Evolutionary conservation across 2,888 invertebrate genomes (phyloP).

Genomic region (Abscondita cerata): DNA sequence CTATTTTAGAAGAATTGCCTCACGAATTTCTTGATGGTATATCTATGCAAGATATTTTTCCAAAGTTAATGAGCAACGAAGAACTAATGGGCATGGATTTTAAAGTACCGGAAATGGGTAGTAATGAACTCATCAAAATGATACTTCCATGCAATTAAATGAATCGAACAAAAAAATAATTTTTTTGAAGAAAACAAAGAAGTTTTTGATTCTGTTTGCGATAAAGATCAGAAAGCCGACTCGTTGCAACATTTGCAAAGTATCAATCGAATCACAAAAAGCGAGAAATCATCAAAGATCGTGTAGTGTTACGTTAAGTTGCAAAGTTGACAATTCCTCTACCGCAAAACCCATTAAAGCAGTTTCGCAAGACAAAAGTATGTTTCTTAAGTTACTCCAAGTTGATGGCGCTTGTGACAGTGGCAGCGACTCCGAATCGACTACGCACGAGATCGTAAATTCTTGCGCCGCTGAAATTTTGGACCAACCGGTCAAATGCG

Average conservation of each 20-base stretch:
- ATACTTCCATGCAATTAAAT: slow-evolving; percentile 13
- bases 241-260: slow-evolving; percentile 60
- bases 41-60: slow-evolving; percentile 86
- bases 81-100: slow-evolving; percentile 70
- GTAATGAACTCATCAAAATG: slow-evolving; percentile 33
- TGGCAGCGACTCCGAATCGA: slow-evolving; percentile 59
- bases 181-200: slow-evolving; percentile 52
- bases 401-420: slow-evolving; percentile 64
- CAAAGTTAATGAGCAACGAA: slow-evolving; percentile 73
- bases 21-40: slow-evolving; percentile 84
- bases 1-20: slow-evolving; percentile 84
- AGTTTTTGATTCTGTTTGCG: slow-evolving; percentile 65
- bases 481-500: slow-evolving; percentile 83
- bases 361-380: slow-evolving; percentile 54
- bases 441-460: slow-evolving; percentile 45
- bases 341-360: slow-evolving; percentile 73
- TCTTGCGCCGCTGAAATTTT: slow-evolving; percentile 59
- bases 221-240: slow-evolving; percentile 70
- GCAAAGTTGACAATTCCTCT: slow-evolving; percentile 70
- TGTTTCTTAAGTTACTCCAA: slow-evolving; percentile 61
- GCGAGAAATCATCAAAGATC: slow-evolving; percentile 69
- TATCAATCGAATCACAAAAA: slow-evolving; percentile 56
- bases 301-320: slow-evolving; percentile 73
- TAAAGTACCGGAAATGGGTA: slow-evolving; percentile 49
- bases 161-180: slow-evolving; percentile 23